Percentiles rank a stretch among this genome's conserved stretches.
phyloP scores from a whole-genome alignment of 2,888 invertebrate species.

The Lithosia quadra region DNA sequence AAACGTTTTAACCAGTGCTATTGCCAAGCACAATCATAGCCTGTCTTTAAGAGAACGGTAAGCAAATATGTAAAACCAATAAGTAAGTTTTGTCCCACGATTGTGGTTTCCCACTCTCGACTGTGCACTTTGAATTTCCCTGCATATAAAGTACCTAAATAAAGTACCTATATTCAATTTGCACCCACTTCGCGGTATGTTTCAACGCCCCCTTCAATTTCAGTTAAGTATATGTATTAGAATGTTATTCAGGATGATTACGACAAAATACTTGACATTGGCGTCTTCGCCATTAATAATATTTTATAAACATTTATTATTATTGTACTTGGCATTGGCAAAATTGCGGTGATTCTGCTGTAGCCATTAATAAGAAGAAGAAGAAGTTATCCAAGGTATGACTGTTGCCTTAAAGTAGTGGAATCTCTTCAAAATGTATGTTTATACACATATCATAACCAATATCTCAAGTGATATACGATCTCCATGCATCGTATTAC shows the following conservation, averaged over 20 bases:
- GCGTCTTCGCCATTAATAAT: too few species aligned
- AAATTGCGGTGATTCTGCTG: too few species aligned
- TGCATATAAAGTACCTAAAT: not conserved
- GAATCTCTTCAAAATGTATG: not conserved
- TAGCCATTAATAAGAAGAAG: too few species aligned
- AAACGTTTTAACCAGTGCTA: not conserved
- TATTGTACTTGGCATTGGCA: too few species aligned
- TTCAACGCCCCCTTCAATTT: too few species aligned
- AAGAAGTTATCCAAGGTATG: not conserved
- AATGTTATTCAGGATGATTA: too few species aligned
- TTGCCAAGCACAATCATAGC: not conserved
- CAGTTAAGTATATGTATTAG: too few species aligned
- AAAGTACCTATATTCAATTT: not conserved
- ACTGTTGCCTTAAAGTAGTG: not conserved
- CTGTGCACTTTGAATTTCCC: not conserved
- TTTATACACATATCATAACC: not conserved
- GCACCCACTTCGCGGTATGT: too few species aligned
- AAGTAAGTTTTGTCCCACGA: conserved; percentile 1
- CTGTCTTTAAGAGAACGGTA: not conserved
- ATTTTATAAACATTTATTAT: too few species aligned
- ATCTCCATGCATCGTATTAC: conserved; percentile 42
- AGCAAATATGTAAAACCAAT: not conserved
- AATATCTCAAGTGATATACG: conserved; percentile 29
- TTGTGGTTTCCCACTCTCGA: not conserved
- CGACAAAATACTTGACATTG: too few species aligned